A percentile compares a stretch with the other conserved stretches of the same genome.
phyloP scores from a whole-genome alignment of 2,797 vertebrate species.

The Peromyscus nudipes region DNA sequence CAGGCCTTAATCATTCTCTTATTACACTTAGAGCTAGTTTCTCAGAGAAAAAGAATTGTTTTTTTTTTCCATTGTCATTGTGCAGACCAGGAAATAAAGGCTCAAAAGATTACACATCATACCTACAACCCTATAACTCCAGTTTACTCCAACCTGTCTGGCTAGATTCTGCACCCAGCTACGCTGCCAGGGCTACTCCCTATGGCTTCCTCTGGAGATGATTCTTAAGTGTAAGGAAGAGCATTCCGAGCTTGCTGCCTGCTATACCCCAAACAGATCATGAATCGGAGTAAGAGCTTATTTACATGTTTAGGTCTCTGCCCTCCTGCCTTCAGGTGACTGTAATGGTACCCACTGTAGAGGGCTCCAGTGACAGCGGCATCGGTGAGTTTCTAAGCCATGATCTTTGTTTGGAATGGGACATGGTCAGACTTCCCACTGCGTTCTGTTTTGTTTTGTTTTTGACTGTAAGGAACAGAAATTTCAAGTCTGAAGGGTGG shows the following conservation, averaged over 20 bases:
- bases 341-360: not conserved
- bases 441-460: not conserved
- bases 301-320: conserved; percentile 30
- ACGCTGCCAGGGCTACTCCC: not conserved
- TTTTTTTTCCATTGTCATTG: not conserved
- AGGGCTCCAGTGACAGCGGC: not conserved
- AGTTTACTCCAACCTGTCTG: not conserved
- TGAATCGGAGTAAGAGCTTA: not conserved
- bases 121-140: not conserved
- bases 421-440: rapidly evolving
- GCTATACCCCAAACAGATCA: not conserved
- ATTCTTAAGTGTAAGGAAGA: not conserved
- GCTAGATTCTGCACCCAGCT: not conserved
- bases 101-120: not conserved
- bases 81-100: not conserved
- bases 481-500: conserved; percentile 52
- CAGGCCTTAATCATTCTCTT: not conserved
- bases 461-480: conserved; percentile 21
- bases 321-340: not conserved
- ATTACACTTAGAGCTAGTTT: not conserved
- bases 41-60: not conserved
- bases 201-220: not conserved
- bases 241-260: not conserved
- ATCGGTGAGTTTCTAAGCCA: not conserved
- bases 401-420: not conserved